Base-by-base conservation (phyloP, 2,888 invertebrate species). In the Orthonevra nobilis region DNA sequence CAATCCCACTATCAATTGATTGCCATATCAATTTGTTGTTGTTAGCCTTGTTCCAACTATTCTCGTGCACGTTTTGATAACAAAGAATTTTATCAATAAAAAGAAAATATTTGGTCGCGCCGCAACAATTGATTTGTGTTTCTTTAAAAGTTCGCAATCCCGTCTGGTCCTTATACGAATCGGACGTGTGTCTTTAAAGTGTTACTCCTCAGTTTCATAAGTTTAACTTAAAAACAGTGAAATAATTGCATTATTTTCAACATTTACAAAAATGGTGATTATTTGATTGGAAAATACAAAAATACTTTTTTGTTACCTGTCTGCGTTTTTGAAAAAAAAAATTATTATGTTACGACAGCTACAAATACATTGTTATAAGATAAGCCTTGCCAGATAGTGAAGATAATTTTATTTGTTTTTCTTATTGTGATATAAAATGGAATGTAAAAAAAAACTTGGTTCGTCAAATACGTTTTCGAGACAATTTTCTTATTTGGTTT, bases 381-480 rank as follows among this genome's bases (percentile, higher is more conserved):
- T 69, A 75, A 72, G 52, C 58, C 19, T 20, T 10, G 30, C 34
- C n/a, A 70, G 77, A 77, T 77, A 77, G 38, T 34, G 42, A 60
- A 66, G 77, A 77, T 72, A 60, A 46, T 42, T 60, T 23, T 77
- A 60, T 77, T 72, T 77, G 42, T n/a, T 60, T 52, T 70, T 54
- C 17, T 12, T 17, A 17, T 52, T 58, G 44, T 26, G 58, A 64
- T 30, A 50, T 56, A 28, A 28, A 28, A 32, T 10, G 0, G 3
- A 28, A 5, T 12, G 9, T 10, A 44, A 23, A 12, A 50, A 34
- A 17, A 9, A 28, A 28, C 32, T n/a, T n/a, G n/a, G n/a, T 52
- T 36, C 17, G 32, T 34, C 3, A 32, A 58, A n/a, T n/a, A n/a
- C n/a, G n/a, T n/a, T n/a, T n/a, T n/a, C n/a, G n/a, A n/a, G n/a